Percentiles rank a stretch among this genome's conserved stretches.
Conservation (phyloP, 2,797 vertebrate genomes). For the Geotrypetes seraphini region DNA sequence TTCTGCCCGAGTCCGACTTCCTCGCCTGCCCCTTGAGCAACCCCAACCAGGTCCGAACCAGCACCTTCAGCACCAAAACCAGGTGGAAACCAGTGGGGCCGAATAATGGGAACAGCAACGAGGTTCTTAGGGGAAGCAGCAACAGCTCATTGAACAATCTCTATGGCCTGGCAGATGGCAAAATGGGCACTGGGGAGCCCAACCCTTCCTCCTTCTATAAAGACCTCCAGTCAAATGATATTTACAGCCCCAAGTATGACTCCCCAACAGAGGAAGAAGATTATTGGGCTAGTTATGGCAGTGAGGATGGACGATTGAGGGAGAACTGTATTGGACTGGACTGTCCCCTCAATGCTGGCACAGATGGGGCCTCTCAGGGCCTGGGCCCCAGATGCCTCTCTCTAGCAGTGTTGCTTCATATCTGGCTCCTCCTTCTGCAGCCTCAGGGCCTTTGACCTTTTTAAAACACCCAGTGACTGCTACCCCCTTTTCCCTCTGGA, state of each 20-base stretch:
- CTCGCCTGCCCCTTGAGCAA: slow-evolving; percentile 71
- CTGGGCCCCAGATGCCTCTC: no score
- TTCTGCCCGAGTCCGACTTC: slow-evolving; percentile 77
- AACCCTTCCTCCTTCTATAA: slow-evolving; percentile 63
- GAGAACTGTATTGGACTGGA: slow-evolving; percentile 29
- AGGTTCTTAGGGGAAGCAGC: not conserved
- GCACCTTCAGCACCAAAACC: slow-evolving; percentile 58
- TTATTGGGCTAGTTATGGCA: slow-evolving; percentile 78
- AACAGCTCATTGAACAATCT: slow-evolving; percentile 56
- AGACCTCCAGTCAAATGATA: slow-evolving; percentile 45
- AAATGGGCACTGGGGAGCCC: slow-evolving; percentile 68
- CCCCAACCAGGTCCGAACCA: slow-evolving; percentile 59
- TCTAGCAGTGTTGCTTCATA: slow-evolving; percentile 12
- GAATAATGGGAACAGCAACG: slow-evolving; percentile 18
- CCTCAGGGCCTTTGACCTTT: slow-evolving; percentile 30
- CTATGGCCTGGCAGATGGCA: slow-evolving; percentile 71
- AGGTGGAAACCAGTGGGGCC: no score
- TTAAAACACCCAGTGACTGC: no score
- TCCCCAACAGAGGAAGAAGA: slow-evolving; percentile 62
- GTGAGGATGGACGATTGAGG: slow-evolving; percentile 56
- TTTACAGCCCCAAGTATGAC: slow-evolving; percentile 27
- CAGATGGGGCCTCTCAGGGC: slow-evolving; percentile 29
- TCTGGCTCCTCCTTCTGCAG: slow-evolving; percentile 25
- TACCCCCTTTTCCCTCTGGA: no score
- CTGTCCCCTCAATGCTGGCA: slow-evolving; percentile 28